Conservation (phyloP, 2,113 vertebrate genomes). For the Cyanoderma ruficeps region DNA sequence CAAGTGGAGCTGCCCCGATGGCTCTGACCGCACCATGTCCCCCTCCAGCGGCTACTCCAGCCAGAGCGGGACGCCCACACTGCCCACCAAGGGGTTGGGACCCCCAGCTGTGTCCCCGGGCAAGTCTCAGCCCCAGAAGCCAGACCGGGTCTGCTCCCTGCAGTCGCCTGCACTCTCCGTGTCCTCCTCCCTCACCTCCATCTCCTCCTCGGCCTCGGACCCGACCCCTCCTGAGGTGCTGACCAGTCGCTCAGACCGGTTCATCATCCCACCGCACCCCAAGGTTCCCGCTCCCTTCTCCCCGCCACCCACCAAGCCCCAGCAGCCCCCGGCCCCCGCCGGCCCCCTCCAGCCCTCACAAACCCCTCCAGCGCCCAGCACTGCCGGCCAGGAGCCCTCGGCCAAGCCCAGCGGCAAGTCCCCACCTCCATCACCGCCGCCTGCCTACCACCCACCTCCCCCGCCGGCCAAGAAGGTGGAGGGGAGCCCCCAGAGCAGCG, state of each 20-base stretch:
- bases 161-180: conserved; percentile 81
- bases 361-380: background rate
- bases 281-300: conserved; percentile 87
- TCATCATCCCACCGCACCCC: conserved; percentile 88
- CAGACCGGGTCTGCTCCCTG: conserved; percentile 79
- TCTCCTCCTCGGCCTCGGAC: conserved; percentile 84
- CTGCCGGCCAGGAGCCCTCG: background rate
- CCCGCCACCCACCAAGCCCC: conserved; percentile 84
- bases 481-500: conserved; percentile 10
- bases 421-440: conserved; percentile 85
- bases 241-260: conserved; percentile 59
- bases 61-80: conserved; percentile 92
- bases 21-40: conserved; percentile 89
- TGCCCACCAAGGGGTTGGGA: conserved; percentile 81
- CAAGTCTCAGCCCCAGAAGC: conserved; percentile 82
- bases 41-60: conserved; percentile 98
- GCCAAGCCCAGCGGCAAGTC: conserved; percentile 62
- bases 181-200: conserved; percentile 87
- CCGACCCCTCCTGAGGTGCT: conserved; percentile 24
- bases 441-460: conserved; percentile 85
- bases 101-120: conserved; percentile 76
- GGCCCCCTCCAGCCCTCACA: background rate
- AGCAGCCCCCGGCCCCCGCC: background rate
- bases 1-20: conserved; percentile 72
- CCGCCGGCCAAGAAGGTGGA: conserved; percentile 80